Evolutionary conservation across 30 jellyfish, hydroid and myxozoan species (phyloP).

Genomic region (Hydra vulgaris): DNA sequence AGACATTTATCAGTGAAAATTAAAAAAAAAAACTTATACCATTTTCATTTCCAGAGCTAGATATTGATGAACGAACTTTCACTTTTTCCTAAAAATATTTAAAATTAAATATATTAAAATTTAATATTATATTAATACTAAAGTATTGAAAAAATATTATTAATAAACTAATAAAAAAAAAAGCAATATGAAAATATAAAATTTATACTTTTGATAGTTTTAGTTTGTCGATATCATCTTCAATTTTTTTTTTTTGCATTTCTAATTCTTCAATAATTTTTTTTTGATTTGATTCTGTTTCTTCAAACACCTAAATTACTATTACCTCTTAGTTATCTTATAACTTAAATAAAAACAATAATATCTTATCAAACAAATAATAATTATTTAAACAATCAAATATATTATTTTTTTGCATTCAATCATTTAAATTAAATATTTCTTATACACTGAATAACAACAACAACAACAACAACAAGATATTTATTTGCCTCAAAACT

Average conservation of each 20-base stretch:
- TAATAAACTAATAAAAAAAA: no score
- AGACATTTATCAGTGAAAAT: no score
- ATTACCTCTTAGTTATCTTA: not conserved
- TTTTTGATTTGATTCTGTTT: slow-evolving; percentile 38
- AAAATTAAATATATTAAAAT: no score
- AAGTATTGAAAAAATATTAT: not conserved
- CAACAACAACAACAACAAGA: no score
- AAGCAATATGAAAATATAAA: no score
- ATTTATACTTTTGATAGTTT: slow-evolving; percentile 38
- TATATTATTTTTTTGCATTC: no score
- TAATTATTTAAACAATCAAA: no score
- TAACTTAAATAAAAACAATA: not conserved
- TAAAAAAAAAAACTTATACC: not conserved
- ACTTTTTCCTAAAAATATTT: not conserved
- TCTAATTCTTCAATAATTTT: slow-evolving; percentile 61
- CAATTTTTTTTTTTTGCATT: slow-evolving; percentile 47
- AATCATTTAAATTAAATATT: no score
- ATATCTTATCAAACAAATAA: no score
- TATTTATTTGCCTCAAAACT: no score
- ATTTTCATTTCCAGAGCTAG: slow-evolving; percentile 6
- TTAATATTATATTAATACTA: no score
- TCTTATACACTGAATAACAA: no score
- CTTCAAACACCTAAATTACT: slow-evolving; percentile 26
- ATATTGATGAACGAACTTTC: slow-evolving; percentile 18
- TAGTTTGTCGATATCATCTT: slow-evolving; percentile 48